A percentile compares a stretch with the other conserved stretches of the same genome.
Conservation (phyloP, 2,888 invertebrate species). For the Seira sanloemensis region DNA sequence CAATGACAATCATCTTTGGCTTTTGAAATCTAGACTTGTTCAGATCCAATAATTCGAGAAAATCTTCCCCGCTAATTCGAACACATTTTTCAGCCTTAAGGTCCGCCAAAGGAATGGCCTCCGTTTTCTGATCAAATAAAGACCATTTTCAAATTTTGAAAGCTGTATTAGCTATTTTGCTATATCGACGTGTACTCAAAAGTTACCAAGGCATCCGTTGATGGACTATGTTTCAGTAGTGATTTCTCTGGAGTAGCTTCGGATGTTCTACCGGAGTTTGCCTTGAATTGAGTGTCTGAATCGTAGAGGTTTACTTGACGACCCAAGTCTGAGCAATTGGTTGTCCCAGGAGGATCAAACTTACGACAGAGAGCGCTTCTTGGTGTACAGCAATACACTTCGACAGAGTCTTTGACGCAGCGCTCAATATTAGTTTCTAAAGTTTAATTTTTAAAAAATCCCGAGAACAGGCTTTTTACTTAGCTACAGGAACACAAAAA, state of each 20-base stretch:
- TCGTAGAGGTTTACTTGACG: slow-evolving; percentile 55
- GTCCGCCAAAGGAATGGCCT: slow-evolving; percentile 82
- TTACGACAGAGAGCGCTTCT: slow-evolving; percentile 90
- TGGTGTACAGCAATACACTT: slow-evolving; percentile 90
- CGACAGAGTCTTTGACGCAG: slow-evolving; percentile 91
- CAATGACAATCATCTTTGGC: slow-evolving; percentile 81
- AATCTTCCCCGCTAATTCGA: slow-evolving; percentile 90
- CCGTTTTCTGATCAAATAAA: slow-evolving; percentile 80
- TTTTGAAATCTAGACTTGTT: slow-evolving; percentile 74
- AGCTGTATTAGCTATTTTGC: too few relatives aligned
- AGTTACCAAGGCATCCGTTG: slow-evolving; percentile 58
- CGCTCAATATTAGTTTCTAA: slow-evolving; percentile 94
- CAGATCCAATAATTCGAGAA: slow-evolving; percentile 83
- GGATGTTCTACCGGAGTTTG: not conserved
- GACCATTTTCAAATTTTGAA: not conserved
- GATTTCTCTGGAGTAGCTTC: slow-evolving; percentile 32
- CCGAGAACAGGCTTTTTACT: slow-evolving; percentile 2
- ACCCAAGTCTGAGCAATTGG: slow-evolving; percentile 55
- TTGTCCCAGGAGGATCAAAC: slow-evolving; percentile 79
- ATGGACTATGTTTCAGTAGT: slow-evolving; percentile 59
- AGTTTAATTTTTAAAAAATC: slow-evolving; percentile 60
- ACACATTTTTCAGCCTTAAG: slow-evolving; percentile 87
- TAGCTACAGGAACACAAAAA: not conserved
- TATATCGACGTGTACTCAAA: too few relatives aligned
- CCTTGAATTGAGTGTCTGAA: slow-evolving; percentile 38